phyloP scores from a whole-genome alignment of 1,140 invertebrate species.

The Drosophila teissieri region DNA sequence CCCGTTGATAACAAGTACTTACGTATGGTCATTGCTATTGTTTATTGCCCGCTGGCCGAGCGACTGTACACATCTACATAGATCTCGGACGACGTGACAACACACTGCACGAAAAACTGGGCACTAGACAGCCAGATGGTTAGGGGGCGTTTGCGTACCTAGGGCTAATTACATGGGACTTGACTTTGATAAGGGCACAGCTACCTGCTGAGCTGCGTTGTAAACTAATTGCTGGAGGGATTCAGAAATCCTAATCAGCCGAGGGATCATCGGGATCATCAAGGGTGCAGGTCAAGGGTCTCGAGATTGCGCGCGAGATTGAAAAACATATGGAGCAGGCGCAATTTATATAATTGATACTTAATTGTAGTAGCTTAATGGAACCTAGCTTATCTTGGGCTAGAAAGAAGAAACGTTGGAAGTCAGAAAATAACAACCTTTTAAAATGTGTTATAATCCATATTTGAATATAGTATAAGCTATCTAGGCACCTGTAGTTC shows the following conservation, averaged over 20 bases:
- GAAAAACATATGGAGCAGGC: background rate
- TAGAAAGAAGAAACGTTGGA: background rate
- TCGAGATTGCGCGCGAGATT: background rate
- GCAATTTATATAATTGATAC: background rate
- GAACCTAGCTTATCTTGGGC: background rate
- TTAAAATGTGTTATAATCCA: too few relatives aligned
- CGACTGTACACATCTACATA: slow-evolving; percentile 17
- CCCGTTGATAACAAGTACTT: slow-evolving; percentile 21
- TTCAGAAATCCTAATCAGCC: background rate
- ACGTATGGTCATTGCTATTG: slow-evolving; percentile 4
- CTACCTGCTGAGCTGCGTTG: slow-evolving; percentile 21
- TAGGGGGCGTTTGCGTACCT: background rate
- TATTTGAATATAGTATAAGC: too few relatives aligned
- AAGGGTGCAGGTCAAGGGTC: slow-evolving; percentile 14
- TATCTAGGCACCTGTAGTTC: too few relatives aligned
- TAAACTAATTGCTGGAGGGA: slow-evolving; percentile 5
- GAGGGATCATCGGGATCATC: background rate
- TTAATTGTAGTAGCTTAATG: too few relatives aligned
- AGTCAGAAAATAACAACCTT: too few relatives aligned
- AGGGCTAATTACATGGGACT: background rate
- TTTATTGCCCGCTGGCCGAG: slow-evolving; percentile 16
- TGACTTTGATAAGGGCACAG: slow-evolving; percentile 28
- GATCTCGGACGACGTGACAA: slow-evolving; percentile 7
- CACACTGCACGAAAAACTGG: slow-evolving; percentile 19
- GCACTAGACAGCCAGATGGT: background rate